Evolutionary conservation across 2,113 vertebrate species (phyloP).

Genomic region (Semicossyphus pulcher): DNA sequence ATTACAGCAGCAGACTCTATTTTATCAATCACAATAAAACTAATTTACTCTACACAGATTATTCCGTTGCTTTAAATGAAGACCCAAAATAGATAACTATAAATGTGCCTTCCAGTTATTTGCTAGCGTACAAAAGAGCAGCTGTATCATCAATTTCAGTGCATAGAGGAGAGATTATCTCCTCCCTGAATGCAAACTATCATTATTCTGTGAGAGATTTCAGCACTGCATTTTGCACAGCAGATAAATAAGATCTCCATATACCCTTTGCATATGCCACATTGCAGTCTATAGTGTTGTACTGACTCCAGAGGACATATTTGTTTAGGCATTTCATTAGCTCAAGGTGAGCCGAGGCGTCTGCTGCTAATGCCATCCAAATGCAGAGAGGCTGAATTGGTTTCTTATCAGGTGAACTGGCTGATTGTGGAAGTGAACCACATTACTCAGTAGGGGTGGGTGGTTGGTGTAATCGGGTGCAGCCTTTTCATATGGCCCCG

Average conservation of each 20-base stretch:
- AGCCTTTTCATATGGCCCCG: constrained; percentile 65
- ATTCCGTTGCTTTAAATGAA: not conserved
- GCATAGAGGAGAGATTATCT: constrained; percentile 27
- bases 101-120: constrained; percentile 17
- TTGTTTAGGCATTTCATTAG: constrained; percentile 79
- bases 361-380: constrained; percentile 55
- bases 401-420: constrained; percentile 73
- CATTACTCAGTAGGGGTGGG: constrained; percentile 50
- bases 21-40: constrained; percentile 4
- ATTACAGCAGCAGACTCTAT: not conserved
- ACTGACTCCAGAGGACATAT: constrained; percentile 72
- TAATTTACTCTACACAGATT: too few relatives aligned
- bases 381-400: constrained; percentile 60
- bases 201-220: constrained; percentile 16
- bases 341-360: constrained; percentile 71
- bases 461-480: constrained; percentile 52
- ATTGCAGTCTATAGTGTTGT: constrained; percentile 34
- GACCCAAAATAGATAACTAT: constrained; percentile 1
- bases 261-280: constrained; percentile 12
- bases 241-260: constrained; percentile 29
- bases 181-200: constrained; percentile 36
- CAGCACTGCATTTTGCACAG: constrained; percentile 36
- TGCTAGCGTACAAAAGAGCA: not conserved
- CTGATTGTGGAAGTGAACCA: constrained; percentile 64
- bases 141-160: constrained; percentile 27